Conservation (phyloP, 2,797 vertebrate genomes). For the Columba guinea region DNA sequence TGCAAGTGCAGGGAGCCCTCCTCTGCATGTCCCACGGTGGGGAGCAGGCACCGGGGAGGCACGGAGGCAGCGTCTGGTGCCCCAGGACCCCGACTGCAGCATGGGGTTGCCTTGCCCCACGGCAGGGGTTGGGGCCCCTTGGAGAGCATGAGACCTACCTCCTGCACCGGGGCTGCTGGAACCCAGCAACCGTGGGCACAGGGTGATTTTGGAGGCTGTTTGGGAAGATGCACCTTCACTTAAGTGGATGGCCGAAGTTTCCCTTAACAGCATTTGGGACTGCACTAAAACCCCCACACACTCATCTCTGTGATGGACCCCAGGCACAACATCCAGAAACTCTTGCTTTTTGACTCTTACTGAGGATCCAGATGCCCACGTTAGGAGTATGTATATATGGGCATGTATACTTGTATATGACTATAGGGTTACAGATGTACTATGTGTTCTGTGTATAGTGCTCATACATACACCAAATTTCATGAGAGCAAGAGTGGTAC, state of each 20-base stretch:
- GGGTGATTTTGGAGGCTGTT: neutral
- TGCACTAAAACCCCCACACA: accelerated
- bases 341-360: neutral
- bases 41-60: accelerated
- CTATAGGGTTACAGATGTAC: neutral
- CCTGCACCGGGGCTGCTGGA: accelerated
- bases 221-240: neutral
- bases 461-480: neutral
- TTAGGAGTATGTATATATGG: neutral
- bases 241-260: neutral
- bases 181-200: accelerated
- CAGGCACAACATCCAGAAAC: neutral
- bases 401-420: neutral
- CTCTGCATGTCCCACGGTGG: accelerated
- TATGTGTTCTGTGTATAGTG: neutral
- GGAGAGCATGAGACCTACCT: accelerated
- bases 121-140: neutral
- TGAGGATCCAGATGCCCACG: neutral
- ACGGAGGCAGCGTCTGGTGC: neutral
- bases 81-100: neutral
- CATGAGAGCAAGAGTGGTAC: neutral
- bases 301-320: neutral
- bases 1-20: neutral
- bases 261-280: neutral
- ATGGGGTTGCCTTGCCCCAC: conserved; percentile 28